These are phyloP conservation scores for Lacerta viridis DNA, from an alignment of 2,797 vertebrate species.

Conservation along the genomic window DNA sequence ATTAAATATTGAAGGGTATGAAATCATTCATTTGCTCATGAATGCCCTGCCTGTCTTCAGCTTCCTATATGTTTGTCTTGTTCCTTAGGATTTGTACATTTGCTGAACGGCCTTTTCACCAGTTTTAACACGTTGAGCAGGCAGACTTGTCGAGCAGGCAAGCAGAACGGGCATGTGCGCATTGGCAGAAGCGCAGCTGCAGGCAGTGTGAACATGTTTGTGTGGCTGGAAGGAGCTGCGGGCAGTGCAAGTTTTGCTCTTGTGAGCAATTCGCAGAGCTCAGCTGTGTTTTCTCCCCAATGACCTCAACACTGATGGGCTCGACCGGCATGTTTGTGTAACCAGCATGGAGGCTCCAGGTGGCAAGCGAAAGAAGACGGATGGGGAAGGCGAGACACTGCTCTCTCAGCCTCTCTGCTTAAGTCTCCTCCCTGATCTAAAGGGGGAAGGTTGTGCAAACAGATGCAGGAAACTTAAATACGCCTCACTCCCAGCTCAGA, in stretches of 20 bases:
- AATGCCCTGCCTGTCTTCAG: not conserved
- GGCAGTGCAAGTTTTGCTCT: not conserved
- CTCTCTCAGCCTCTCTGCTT: not conserved
- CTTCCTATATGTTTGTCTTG: not conserved
- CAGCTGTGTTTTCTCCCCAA: conserved; percentile 1
- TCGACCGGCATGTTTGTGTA: not conserved
- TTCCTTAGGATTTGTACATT: not conserved
- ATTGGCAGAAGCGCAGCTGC: not conserved
- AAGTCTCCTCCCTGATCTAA: not conserved
- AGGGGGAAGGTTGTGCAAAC: not conserved
- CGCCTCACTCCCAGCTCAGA: conserved; percentile 11
- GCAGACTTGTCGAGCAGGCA: not conserved
- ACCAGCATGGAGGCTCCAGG: not conserved
- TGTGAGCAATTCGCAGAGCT: not conserved
- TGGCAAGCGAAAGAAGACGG: not conserved
- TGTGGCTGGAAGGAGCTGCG: not conserved
- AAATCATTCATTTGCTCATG: too few relatives aligned
- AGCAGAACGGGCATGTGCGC: fast-evolving
- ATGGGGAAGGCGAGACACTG: not conserved
- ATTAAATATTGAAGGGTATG: too few relatives aligned
- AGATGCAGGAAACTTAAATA: fast-evolving
- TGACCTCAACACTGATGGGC: not conserved
- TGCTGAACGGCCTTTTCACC: not conserved
- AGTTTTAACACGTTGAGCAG: not conserved
- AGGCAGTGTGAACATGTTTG: conserved; percentile 3